Conservation (phyloP, 2,113 vertebrate species). For the Benitochromis conjunctus region DNA sequence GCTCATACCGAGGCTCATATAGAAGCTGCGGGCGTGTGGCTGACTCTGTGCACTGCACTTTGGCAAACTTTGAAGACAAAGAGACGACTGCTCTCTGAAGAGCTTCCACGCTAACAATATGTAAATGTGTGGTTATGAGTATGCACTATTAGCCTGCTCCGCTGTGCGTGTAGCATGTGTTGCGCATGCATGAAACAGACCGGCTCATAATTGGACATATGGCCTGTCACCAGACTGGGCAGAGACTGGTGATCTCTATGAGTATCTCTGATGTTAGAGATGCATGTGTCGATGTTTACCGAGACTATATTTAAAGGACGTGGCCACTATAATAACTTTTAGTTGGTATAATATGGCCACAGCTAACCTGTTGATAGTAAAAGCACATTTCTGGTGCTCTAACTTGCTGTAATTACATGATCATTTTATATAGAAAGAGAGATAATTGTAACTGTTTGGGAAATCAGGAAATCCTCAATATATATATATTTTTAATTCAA, state of each 20-base stretch:
- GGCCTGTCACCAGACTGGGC: not conserved
- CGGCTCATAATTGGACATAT: not conserved
- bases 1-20: not conserved
- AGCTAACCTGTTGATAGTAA: not conserved
- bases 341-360: not conserved
- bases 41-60: not conserved
- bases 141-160: not conserved
- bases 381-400: not conserved
- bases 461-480: not conserved
- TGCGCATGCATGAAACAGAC: not conserved
- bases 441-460: not conserved
- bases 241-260: not conserved
- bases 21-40: fast-evolving
- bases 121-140: not conserved
- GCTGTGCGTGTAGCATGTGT: not conserved
- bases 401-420: not conserved
- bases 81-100: not conserved
- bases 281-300: not conserved
- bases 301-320: not conserved
- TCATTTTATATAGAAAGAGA: not conserved
- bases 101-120: not conserved
- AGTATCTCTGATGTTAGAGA: not conserved
- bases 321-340: not conserved
- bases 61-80: not conserved
- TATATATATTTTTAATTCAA: not conserved